phyloP scores from a whole-genome alignment of 2,888 invertebrate genomes.

The Rhimphoctona megacephalus region DNA sequence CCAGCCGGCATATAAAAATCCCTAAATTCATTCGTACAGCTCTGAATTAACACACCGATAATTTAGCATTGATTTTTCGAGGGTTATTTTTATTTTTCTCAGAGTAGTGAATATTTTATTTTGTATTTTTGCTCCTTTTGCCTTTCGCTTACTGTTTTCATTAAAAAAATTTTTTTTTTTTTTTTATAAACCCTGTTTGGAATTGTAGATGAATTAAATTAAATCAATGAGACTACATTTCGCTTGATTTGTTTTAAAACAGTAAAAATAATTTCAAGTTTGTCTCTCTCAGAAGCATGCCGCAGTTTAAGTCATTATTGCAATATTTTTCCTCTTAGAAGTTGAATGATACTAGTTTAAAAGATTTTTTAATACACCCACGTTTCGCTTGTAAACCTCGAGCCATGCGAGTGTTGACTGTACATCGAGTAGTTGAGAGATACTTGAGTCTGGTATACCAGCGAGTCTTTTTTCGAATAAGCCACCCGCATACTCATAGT shows the following conservation, averaged over 20 bases:
- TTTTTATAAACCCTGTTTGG: too few species aligned
- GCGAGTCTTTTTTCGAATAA: conserved; percentile 4
- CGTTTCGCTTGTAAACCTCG: neutral
- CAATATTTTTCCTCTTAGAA: neutral
- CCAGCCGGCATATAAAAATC: conserved; percentile 71
- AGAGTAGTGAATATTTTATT: neutral
- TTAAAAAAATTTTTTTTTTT: too few species aligned
- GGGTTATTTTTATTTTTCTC: neutral
- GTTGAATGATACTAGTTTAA: neutral
- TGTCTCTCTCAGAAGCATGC: too few species aligned
- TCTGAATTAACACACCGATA: neutral
- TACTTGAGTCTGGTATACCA: neutral
- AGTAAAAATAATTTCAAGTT: too few species aligned
- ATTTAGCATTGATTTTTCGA: conserved; percentile 11
- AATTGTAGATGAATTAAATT: too few species aligned
- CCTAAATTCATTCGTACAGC: conserved; percentile 32
- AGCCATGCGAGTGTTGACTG: neutral
- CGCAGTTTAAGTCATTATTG: too few species aligned
- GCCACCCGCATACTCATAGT: conserved; percentile 40
- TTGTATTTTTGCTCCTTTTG: neutral
- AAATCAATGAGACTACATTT: too few species aligned
- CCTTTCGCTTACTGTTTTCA: too few species aligned
- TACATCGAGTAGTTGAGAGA: neutral
- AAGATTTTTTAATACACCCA: neutral
- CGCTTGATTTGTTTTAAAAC: too few species aligned